Conservation (phyloP, 2,797 vertebrate species). For the Acanthiza pusilla region DNA sequence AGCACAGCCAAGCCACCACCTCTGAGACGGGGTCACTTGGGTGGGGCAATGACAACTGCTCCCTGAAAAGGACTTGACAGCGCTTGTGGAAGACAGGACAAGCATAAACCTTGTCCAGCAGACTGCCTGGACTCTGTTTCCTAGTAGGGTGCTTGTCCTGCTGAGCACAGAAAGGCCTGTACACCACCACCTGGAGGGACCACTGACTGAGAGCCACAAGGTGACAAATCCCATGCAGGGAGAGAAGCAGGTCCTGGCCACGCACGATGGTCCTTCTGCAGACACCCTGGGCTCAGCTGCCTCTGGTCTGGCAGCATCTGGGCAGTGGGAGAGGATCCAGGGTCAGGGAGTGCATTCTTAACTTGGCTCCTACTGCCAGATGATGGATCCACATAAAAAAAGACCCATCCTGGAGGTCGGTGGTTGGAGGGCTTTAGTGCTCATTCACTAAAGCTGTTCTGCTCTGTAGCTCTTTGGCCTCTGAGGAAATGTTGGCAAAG, state of each 20-base stretch:
- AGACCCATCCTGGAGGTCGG: not conserved
- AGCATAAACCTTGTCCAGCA: not conserved
- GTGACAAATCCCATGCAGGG: not conserved
- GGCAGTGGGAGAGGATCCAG: not conserved
- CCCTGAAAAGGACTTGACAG: not conserved
- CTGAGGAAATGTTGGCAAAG: not conserved
- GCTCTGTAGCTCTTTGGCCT: not conserved
- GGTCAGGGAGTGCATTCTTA: not conserved
- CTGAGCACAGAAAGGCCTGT: not conserved
- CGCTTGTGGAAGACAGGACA: not conserved
- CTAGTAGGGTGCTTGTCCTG: not conserved
- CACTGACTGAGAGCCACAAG: not conserved
- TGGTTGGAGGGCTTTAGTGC: not conserved
- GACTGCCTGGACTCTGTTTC: not conserved
- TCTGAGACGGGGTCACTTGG: not conserved
- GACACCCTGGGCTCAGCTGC: not conserved
- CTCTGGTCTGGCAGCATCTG: rapidly evolving
- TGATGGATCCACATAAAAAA: not conserved
- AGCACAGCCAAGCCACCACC: not conserved
- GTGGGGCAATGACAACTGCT: not conserved
- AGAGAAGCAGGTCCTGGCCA: not conserved
- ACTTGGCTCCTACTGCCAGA: not conserved
- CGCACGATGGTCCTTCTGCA: not conserved
- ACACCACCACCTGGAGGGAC: rapidly evolving
- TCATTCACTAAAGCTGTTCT: not conserved